These are phyloP conservation scores for Pammene aurita DNA, from an alignment of 2,888 invertebrate species.

Conservation along the genomic window DNA sequence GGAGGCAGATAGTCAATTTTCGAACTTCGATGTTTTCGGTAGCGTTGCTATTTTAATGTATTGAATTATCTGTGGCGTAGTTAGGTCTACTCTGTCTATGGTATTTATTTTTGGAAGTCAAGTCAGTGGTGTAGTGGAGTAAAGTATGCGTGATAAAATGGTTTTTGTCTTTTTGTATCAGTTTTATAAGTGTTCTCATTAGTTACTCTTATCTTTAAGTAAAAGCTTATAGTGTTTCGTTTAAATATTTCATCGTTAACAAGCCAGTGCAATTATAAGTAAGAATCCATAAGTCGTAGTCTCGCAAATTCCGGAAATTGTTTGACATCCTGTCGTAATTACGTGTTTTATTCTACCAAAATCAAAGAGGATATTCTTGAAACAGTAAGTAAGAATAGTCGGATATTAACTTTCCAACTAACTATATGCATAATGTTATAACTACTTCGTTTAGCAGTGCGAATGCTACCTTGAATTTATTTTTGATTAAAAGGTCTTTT, in stretches of 20 bases:
- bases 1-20: no score
- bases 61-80: background rate
- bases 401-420: background rate
- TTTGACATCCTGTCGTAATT: conserved; percentile 33
- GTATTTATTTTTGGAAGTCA: conserved; percentile 69
- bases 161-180: conserved; percentile 16
- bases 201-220: conserved; percentile 6
- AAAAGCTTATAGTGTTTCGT: background rate
- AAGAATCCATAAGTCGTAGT: conserved; percentile 11
- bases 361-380: conserved; percentile 7
- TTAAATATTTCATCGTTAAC: background rate
- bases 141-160: conserved; percentile 33
- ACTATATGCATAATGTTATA: background rate
- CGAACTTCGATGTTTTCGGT: no score
- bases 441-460: background rate
- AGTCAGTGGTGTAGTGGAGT: conserved; percentile 49
- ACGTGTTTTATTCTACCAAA: conserved; percentile 24
- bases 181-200: conserved; percentile 6
- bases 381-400: conserved; percentile 19
- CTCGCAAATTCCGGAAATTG: conserved; percentile 36
- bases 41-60: background rate
- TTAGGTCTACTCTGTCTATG: conserved; percentile 37
- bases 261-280: conserved; percentile 8
- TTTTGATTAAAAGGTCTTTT: conserved; percentile 23
- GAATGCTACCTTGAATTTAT: conserved; percentile 34